phyloP scores from a whole-genome alignment of 2,113 vertebrate species.

The Burhinus oedicnemus region DNA sequence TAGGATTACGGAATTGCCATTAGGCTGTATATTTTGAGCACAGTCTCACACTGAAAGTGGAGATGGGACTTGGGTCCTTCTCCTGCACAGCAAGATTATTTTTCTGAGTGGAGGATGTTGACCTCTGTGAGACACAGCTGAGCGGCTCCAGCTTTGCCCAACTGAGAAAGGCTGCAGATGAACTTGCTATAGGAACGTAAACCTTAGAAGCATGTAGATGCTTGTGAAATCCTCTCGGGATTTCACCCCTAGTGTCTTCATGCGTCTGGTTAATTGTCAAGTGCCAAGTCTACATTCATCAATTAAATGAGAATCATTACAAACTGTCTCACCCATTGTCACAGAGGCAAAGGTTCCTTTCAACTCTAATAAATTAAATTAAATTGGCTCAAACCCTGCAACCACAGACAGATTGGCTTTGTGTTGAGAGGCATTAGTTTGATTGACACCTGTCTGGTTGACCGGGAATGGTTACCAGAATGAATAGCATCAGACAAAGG shows the following conservation, averaged over 20 bases:
- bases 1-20: background rate
- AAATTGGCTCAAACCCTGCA: conserved; percentile 56
- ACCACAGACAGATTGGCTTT: conserved; percentile 36
- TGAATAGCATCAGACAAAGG: background rate
- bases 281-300: conserved; percentile 53
- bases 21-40: background rate
- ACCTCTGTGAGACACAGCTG: background rate
- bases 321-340: conserved; percentile 55
- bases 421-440: conserved; percentile 49
- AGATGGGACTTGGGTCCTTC: background rate
- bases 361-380: conserved; percentile 65
- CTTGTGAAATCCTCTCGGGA: background rate
- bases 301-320: conserved; percentile 62
- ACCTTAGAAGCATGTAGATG: background rate
- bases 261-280: conserved; percentile 45
- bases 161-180: background rate
- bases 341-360: conserved; percentile 57
- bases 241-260: conserved; percentile 22
- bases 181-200: conserved; percentile 13
- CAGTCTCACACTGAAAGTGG: background rate
- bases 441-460: conserved; percentile 54
- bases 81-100: background rate
- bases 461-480: background rate
- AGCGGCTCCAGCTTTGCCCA: background rate
- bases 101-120: background rate